Evolutionary conservation across 2,797 vertebrate species (phyloP).

Genomic region (Hemibagrus guttatus): DNA sequence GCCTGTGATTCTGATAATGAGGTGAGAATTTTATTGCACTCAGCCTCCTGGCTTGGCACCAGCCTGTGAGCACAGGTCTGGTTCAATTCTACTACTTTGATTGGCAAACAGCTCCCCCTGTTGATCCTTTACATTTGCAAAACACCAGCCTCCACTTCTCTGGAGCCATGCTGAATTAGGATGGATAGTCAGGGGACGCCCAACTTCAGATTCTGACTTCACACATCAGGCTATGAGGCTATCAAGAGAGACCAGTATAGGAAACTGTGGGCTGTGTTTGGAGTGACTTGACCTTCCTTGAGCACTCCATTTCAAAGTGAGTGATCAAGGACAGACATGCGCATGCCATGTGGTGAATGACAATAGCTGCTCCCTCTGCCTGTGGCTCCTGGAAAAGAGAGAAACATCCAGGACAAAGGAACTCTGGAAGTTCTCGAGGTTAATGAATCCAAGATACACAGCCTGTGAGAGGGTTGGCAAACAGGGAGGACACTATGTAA

Average conservation of each 20-base stretch:
- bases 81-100: constrained; percentile 17
- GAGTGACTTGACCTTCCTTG: constrained; percentile 49
- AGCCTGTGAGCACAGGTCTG: constrained; percentile 61
- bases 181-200: background rate
- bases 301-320: constrained; percentile 77
- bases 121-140: constrained; percentile 54
- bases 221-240: constrained; percentile 11
- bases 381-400: constrained; percentile 64
- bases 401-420: constrained; percentile 64
- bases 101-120: constrained; percentile 74
- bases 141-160: background rate
- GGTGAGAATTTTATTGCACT: constrained; percentile 79
- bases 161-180: background rate
- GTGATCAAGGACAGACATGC: constrained; percentile 79
- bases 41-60: constrained; percentile 70
- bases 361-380: constrained; percentile 74
- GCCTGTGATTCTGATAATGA: constrained; percentile 78
- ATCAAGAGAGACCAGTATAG: constrained; percentile 3
- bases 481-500: constrained; percentile 58
- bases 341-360: constrained; percentile 78
- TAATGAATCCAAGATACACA: constrained; percentile 63
- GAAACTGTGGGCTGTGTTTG: constrained; percentile 17
- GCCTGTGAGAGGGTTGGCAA: constrained; percentile 52
- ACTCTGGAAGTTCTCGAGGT: constrained; percentile 65
- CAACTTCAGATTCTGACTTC: constrained; percentile 17